Percentiles rank a stretch among this genome's conserved stretches.
Conservation (phyloP, 2,113 vertebrate species). For the Coryphaenoides rupestris region DNA sequence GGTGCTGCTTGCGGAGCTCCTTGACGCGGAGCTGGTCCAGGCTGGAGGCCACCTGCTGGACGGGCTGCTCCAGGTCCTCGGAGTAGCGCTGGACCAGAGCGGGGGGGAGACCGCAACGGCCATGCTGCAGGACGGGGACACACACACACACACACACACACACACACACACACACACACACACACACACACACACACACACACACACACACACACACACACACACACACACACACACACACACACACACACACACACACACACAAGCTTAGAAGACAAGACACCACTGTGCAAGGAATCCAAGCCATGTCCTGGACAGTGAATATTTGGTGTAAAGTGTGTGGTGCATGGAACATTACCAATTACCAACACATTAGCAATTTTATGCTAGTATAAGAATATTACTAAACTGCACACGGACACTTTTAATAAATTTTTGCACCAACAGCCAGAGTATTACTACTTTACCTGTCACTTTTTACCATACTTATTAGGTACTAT, state of each 20-base stretch:
- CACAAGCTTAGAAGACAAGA: background rate
- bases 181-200: background rate
- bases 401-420: no score
- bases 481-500: no score
- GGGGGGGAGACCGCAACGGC: conserved; percentile 92
- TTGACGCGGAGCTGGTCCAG: conserved; percentile 93
- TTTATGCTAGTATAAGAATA: no score
- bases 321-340: no score
- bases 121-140: conserved; percentile 72
- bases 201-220: background rate
- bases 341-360: no score
- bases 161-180: background rate
- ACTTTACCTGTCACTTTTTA: no score
- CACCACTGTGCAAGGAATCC: no score
- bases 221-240: background rate
- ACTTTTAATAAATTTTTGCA: no score
- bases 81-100: conserved; percentile 89
- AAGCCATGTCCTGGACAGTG: no score
- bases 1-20: conserved; percentile 91
- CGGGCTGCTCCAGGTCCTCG: conserved; percentile 85
- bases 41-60: conserved; percentile 82
- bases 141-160: background rate
- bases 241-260: conserved; percentile 2
- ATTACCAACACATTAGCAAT: no score
- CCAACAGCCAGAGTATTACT: no score